Percentiles rank a stretch among this genome's conserved stretches.
Evolutionary conservation across 2,113 vertebrate genomes (phyloP).

Genomic region (Tachysurus vachellii): DNA sequence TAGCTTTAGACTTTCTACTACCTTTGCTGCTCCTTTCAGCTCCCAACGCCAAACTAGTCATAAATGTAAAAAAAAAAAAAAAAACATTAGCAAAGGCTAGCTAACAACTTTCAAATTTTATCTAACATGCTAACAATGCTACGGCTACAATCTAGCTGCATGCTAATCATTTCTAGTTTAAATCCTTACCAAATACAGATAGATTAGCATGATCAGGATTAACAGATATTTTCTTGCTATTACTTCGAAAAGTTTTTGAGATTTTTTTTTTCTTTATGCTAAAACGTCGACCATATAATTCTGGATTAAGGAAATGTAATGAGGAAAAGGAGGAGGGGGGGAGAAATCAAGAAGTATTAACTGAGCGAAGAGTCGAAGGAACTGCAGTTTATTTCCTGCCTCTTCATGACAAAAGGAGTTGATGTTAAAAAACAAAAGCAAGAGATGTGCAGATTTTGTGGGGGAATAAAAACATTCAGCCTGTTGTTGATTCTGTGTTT

Average conservation of each 20-base stretch:
- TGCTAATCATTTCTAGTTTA: neutral
- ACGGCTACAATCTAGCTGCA: neutral
- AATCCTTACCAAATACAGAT: neutral
- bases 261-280: neutral
- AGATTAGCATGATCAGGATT: neutral
- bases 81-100: neutral
- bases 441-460: neutral
- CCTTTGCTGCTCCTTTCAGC: too few relatives aligned
- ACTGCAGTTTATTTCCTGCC: neutral
- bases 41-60: neutral
- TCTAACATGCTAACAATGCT: neutral
- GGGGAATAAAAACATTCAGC: neutral
- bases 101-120: neutral
- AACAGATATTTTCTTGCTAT: neutral
- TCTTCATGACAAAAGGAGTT: neutral
- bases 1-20: too few relatives aligned
- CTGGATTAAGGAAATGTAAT: neutral
- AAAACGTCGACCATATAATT: neutral
- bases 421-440: neutral
- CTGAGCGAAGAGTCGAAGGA: neutral
- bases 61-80: neutral
- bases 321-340: neutral
- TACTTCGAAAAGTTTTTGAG: neutral
- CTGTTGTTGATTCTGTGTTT: conserved; percentile 33
- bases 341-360: neutral